phyloP scores from a whole-genome alignment of 2,888 invertebrate genomes.

The Oscheius sp. region DNA sequence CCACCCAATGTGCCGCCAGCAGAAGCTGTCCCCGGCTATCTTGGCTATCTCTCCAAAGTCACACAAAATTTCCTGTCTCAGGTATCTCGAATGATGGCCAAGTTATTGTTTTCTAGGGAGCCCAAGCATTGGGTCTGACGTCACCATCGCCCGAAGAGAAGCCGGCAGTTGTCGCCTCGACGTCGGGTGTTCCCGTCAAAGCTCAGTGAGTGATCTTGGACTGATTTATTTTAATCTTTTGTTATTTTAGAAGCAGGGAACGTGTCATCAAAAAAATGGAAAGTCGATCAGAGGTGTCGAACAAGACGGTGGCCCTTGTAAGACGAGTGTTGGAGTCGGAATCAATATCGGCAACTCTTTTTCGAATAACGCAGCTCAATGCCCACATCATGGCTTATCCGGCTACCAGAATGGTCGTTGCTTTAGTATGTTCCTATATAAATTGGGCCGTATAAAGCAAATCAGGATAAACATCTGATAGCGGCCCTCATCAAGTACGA shows the following conservation, averaged over 20 bases:
- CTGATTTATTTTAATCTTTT: not conserved
- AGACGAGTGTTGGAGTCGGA: conserved; percentile 54
- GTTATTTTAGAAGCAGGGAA: conserved; percentile 14
- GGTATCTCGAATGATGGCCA: not conserved
- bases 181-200: conserved; percentile 4
- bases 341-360: conserved; percentile 45
- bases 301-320: conserved; percentile 54
- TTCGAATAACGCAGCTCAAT: conserved; percentile 57
- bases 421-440: conserved; percentile 40
- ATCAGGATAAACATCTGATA: conserved; percentile 50
- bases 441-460: conserved; percentile 5
- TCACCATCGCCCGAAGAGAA: conserved; percentile 12
- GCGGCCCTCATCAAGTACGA: conserved; percentile 53
- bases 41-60: conserved; percentile 26
- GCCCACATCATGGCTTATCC: conserved; percentile 66
- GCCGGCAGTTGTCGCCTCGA: conserved; percentile 15
- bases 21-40: conserved; percentile 13
- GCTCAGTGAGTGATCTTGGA: conserved; percentile 1
- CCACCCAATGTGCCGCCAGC: not conserved
- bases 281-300: conserved; percentile 59
- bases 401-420: conserved; percentile 61
- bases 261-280: conserved; percentile 50
- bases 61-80: conserved; percentile 13
- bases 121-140: conserved; percentile 18
- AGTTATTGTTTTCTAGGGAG: conserved; percentile 14